Conservation (phyloP, 2,113 vertebrate species). For the Sphaerodactylus townsendi region DNA sequence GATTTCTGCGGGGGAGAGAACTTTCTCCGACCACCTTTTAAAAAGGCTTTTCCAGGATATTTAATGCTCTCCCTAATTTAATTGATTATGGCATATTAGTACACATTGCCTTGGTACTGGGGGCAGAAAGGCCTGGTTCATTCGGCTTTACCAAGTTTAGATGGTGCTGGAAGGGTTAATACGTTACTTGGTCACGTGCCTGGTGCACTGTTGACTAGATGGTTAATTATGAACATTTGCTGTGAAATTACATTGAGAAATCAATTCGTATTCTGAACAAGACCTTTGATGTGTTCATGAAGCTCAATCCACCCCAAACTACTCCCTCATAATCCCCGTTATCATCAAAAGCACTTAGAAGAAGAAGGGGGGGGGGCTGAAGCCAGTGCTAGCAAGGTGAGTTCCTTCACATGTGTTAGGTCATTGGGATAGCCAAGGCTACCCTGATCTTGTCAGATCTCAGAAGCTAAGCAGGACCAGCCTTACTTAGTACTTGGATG, state of each 20-base stretch:
- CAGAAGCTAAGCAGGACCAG: too few species aligned
- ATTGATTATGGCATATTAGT: constrained; percentile 60
- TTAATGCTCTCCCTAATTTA: constrained; percentile 70
- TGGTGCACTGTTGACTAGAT: constrained; percentile 29
- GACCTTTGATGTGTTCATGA: not conserved
- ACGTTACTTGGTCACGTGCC: constrained; percentile 39
- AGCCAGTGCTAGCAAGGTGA: not conserved
- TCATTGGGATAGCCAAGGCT: too few species aligned
- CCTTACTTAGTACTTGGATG: too few species aligned
- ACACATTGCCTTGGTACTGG: constrained; percentile 61
- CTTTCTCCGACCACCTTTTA: constrained; percentile 70
- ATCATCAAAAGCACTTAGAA: not conserved
- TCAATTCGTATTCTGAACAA: constrained; percentile 15
- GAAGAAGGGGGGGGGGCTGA: not conserved
- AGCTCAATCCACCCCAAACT: not conserved
- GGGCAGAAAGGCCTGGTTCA: constrained; percentile 50
- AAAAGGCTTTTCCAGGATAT: constrained; percentile 61
- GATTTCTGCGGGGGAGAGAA: constrained; percentile 55
- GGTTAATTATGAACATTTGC: constrained; percentile 52
- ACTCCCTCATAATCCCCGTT: too few species aligned
- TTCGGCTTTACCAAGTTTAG: constrained; percentile 44
- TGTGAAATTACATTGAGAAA: constrained; percentile 28
- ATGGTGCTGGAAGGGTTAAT: constrained; percentile 34
- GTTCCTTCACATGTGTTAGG: not conserved
- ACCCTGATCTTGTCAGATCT: too few species aligned